A percentile compares a stretch with the other conserved stretches of the same genome.
Evolutionary conservation across 2,797 vertebrate species (phyloP).

Genomic region (Eospalax fontanierii): DNA sequence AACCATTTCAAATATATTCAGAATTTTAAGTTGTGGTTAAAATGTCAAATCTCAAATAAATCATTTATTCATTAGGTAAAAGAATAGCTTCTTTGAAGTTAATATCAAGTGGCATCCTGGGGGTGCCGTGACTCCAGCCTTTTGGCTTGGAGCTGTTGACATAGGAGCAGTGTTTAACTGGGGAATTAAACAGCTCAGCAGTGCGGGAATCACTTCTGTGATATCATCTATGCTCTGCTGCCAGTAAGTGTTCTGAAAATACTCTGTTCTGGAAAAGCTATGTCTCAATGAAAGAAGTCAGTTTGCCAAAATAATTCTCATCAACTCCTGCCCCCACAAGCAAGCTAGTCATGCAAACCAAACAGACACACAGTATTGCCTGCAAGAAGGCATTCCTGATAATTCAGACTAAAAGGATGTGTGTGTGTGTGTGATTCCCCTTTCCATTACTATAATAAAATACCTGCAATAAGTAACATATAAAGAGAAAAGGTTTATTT

Average conservation of each 20-base stretch:
- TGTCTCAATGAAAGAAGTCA: slow-evolving; percentile 79
- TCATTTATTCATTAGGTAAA: neutral
- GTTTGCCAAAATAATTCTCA: slow-evolving; percentile 80
- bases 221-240: slow-evolving; percentile 72
- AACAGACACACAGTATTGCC: neutral
- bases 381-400: neutral
- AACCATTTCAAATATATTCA: neutral
- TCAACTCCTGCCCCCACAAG: slow-evolving; percentile 29
- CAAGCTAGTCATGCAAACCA: slow-evolving; percentile 13
- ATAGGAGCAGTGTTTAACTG: slow-evolving; percentile 61
- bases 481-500: neutral
- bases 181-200: slow-evolving; percentile 73
- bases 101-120: neutral
- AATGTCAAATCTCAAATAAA: slow-evolving; percentile 56
- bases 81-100: slow-evolving; percentile 24
- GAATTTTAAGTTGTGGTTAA: slow-evolving; percentile 12
- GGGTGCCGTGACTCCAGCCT: neutral
- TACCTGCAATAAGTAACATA: neutral
- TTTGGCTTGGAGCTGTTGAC: neutral
- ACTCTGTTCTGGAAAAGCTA: slow-evolving; percentile 79
- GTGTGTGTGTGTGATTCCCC: neutral
- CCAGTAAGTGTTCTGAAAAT: slow-evolving; percentile 79
- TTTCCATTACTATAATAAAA: neutral
- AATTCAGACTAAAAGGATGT: neutral
- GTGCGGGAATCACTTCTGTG: slow-evolving; percentile 79